Evolutionary conservation across 2,888 invertebrate species (phyloP).

Genomic region (Megalurothrips usitatus): DNA sequence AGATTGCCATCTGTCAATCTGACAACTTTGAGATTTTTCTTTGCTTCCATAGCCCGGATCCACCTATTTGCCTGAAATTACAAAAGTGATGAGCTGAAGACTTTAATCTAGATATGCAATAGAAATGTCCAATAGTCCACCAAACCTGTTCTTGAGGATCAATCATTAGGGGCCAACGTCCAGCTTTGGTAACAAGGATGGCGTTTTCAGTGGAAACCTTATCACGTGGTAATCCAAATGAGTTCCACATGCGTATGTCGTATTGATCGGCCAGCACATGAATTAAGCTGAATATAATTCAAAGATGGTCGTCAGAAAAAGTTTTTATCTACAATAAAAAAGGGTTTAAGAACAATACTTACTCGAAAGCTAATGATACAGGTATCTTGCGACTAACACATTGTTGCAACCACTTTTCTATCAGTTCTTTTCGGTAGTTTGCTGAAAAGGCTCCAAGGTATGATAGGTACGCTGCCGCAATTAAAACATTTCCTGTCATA

Average conservation of each 20-base stretch:
- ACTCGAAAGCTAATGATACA: slow-evolving; percentile 64
- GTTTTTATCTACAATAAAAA: neutral
- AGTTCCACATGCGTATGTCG: slow-evolving; percentile 85
- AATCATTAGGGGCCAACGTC: slow-evolving; percentile 86
- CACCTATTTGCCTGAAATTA: slow-evolving; percentile 73
- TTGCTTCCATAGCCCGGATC: slow-evolving; percentile 82
- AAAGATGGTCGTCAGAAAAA: neutral
- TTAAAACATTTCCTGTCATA: slow-evolving; percentile 78
- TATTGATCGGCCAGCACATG: slow-evolving; percentile 74
- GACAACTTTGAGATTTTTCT: slow-evolving; percentile 67
- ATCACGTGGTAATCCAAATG: slow-evolving; percentile 82
- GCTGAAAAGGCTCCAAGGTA: slow-evolving; percentile 88
- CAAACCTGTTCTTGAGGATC: slow-evolving; percentile 89
- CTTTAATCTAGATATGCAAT: neutral
- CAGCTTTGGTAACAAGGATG: slow-evolving; percentile 76
- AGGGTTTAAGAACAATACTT: slow-evolving; percentile 39
- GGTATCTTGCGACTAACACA: slow-evolving; percentile 65
- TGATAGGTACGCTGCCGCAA: slow-evolving; percentile 82
- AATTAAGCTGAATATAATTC: slow-evolving; percentile 57
- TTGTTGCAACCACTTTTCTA: slow-evolving; percentile 61
- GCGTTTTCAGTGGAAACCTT: slow-evolving; percentile 87
- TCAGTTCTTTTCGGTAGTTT: slow-evolving; percentile 63
- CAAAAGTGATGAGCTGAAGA: slow-evolving; percentile 29
- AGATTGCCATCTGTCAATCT: slow-evolving; percentile 74
- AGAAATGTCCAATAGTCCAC: slow-evolving; percentile 10